Base-by-base conservation (phyloP, 2,888 invertebrate species). In the Ophion ventricosus region DNA sequence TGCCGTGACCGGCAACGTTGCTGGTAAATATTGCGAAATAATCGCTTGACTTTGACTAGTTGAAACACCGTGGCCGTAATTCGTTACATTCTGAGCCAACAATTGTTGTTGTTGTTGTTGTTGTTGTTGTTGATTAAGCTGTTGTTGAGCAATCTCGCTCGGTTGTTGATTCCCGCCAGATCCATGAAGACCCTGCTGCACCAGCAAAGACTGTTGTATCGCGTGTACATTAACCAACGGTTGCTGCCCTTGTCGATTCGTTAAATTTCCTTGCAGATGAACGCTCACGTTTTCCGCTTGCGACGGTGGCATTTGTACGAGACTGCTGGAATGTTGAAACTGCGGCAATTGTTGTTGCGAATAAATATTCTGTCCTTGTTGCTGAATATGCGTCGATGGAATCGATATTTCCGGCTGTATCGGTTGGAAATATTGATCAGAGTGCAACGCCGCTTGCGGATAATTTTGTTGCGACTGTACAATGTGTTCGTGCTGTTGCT, bases 391-490 rank as follows among this genome's bases (percentile, higher is more conserved):
- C 25, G 54, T 25, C 26, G 61, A 49, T 11, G 66, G 72, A n/a
- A 61, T 49, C 8, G 80, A 56, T 7, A 74, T 35, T 86, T 93
- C 93, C 3, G 93, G 92, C 76, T 92, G 91, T 79, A 92, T 91
- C 5, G 92, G 92, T 81, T 93, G 93, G 79, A 92, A 92, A 87
- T 92, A 92, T 87, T 91, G 90, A 85, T 93, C 88, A 59, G 93
- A 89, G 82, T 91, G 93, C 84, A 88, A 74, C 7, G 86, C 79
- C 5, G 87, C 83, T 43, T 88, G 90, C 87, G 81, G 66, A 29
- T 87, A 73, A 11, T 80, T 66, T 87, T 89, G 20, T 83, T 88
- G 66, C 87, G 87, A 1, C 87, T 90, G n/a, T 84, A 49, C 49
- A 3, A 0, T 49, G 14, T 66, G 80, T 20, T 70, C 74, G 14